Conservation (phyloP, 2,888 invertebrate species). For the Meloe dianella region DNA sequence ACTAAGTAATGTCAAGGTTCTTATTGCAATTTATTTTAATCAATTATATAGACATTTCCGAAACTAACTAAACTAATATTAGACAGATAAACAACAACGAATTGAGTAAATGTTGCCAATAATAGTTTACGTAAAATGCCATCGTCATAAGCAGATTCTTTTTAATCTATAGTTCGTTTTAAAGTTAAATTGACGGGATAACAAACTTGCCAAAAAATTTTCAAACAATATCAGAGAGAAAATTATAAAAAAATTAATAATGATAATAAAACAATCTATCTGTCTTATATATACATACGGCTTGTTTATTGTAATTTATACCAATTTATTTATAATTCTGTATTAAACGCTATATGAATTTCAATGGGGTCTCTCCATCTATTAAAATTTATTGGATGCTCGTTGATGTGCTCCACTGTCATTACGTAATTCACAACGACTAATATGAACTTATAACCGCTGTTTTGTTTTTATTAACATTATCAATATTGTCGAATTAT, state of each 20-base stretch:
- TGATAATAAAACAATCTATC: background rate
- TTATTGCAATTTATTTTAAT: slow-evolving; percentile 10
- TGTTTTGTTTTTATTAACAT: no score
- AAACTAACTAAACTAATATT: slow-evolving; percentile 23
- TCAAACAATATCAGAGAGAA: no score
- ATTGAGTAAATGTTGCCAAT: background rate
- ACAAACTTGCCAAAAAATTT: no score
- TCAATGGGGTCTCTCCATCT: slow-evolving; percentile 9
- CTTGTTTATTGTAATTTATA: slow-evolving; percentile 7
- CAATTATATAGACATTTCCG: slow-evolving; percentile 18
- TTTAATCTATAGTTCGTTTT: no score
- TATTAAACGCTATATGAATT: slow-evolving; percentile 8
- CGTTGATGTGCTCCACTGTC: background rate
- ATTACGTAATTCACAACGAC: background rate
- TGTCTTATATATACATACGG: background rate
- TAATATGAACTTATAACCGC: background rate
- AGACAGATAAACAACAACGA: slow-evolving; percentile 5
- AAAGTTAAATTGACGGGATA: no score
- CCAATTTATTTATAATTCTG: slow-evolving; percentile 7
- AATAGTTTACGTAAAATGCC: slow-evolving; percentile 9
- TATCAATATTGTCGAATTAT: no score
- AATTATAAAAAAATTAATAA: no score
- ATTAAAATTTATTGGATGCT: slow-evolving; percentile 14
- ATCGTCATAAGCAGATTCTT: background rate
- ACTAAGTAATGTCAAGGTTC: slow-evolving; percentile 28